phyloP scores from a whole-genome alignment of 2,888 invertebrate genomes.

The Trimorus sp. region DNA sequence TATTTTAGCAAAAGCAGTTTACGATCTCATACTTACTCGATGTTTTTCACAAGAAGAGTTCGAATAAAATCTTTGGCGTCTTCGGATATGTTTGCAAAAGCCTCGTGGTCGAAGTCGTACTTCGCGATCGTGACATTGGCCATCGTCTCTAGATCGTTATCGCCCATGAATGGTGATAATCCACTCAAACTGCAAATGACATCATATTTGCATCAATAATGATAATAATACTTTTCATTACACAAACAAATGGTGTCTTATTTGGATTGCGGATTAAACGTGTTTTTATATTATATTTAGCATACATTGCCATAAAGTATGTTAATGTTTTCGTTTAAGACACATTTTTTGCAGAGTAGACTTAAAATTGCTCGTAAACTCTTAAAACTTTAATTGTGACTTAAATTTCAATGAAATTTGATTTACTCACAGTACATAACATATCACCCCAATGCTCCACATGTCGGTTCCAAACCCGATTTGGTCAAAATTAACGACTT shows the following conservation, averaged over 20 bases:
- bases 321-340: no score
- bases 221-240: no score
- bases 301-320: no score
- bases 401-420: no score
- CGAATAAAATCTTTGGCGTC: constrained; percentile 98
- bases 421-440: constrained; percentile 96
- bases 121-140: constrained; percentile 99
- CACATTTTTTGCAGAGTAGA: no score
- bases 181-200: constrained; percentile 89
- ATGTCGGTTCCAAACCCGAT: constrained; percentile 98
- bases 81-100: constrained; percentile 96
- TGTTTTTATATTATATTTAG: no score
- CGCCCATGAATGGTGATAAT: constrained; percentile 99
- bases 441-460: constrained; percentile 99
- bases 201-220: no score
- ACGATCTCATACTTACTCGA: constrained; percentile 87
- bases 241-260: no score
- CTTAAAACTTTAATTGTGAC: neutral
- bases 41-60: constrained; percentile 94
- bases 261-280: no score
- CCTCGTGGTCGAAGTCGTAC: constrained; percentile 98
- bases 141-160: constrained; percentile 98
- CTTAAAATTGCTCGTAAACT: no score
- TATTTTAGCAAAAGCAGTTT: neutral
- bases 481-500: constrained; percentile 99